phyloP scores from a whole-genome alignment of 2,113 vertebrate species.

The Alligator mississippiensis region DNA sequence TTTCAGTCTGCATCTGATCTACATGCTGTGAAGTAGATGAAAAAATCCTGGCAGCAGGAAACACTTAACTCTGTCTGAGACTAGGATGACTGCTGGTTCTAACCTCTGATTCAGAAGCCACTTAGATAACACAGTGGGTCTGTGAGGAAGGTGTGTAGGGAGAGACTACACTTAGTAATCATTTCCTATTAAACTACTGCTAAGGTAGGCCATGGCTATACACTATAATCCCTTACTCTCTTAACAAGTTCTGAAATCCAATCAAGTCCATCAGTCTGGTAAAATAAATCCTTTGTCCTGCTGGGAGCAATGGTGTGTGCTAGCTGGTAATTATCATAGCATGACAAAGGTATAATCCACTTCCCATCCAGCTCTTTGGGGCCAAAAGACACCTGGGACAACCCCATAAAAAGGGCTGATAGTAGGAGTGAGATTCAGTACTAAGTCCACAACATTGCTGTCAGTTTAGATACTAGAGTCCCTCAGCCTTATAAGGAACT shows the following conservation, averaged over 20 bases:
- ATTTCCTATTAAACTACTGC: neutral
- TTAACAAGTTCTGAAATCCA: neutral
- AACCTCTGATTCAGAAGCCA: neutral
- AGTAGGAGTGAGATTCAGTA: neutral
- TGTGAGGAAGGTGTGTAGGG: neutral
- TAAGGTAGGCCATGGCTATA: neutral
- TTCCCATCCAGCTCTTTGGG: neutral
- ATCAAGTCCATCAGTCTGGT: neutral
- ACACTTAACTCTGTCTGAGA: neutral
- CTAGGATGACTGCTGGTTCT: neutral
- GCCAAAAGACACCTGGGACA: neutral
- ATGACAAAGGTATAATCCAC: neutral
- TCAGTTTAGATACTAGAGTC: neutral
- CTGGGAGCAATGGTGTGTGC: neutral
- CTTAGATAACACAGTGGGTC: neutral
- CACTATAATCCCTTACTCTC: neutral
- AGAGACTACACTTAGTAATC: neutral
- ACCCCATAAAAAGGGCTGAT: neutral
- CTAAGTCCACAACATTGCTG: neutral
- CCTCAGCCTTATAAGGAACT: too few relatives aligned
- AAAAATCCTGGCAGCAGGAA: neutral
- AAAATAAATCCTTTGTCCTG: neutral
- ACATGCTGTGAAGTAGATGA: neutral
- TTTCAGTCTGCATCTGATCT: neutral
- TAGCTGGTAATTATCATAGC: neutral